Base-by-base conservation (phyloP, 64 coral and sea anemone species). In the Actinia equina region DNA sequence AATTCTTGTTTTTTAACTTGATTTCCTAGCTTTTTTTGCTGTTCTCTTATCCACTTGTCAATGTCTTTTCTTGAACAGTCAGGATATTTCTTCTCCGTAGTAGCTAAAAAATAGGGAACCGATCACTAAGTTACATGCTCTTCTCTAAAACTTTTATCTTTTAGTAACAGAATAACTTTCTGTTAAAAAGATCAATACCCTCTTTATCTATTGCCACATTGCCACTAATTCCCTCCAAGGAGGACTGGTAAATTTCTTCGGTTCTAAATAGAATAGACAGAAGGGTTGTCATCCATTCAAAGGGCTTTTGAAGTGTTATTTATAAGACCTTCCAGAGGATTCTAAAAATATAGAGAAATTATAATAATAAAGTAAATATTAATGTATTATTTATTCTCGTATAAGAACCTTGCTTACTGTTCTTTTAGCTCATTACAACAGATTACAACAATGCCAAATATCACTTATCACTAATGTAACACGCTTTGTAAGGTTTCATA, bases 11-110 rank as follows among this genome's bases (percentile, higher is more conserved):
- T 78, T 43, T 45, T 78, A 2, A 78, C 2, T 37, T 78, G 43
- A 78, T 78, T 78, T 25, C 43, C 43, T 78, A 78, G 27, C 26
- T 78, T 78, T 78, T 43, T 78, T 78, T 78, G 74, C 14, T 78
- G 74, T 43, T 30, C 74, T 17, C 74, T 78, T 2, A 78, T 78
- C 74, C 74, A 78, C 12, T 78, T 78, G 37, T 78, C 74, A 9
- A 78, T 78, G 7, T 78, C 74, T 43, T 30, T 14, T 17, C 74
- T 78, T 17, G 16, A 10, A 78, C 74, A 78, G 4, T 78, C 27
- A 45, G 26, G 3, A 45, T 43, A 78, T 25, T 17, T 78, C 16
- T 45, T 78, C 4, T 37, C 74, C 74, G 43, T 78, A 10, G 12
- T 45, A 43, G 27, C 74, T 78, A 30, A 37, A 77, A 78, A 78